A percentile compares a stretch with the other conserved stretches of the same genome.
phyloP scores from a whole-genome alignment of 2,888 invertebrate species.

The Andrena hattorfiana region DNA sequence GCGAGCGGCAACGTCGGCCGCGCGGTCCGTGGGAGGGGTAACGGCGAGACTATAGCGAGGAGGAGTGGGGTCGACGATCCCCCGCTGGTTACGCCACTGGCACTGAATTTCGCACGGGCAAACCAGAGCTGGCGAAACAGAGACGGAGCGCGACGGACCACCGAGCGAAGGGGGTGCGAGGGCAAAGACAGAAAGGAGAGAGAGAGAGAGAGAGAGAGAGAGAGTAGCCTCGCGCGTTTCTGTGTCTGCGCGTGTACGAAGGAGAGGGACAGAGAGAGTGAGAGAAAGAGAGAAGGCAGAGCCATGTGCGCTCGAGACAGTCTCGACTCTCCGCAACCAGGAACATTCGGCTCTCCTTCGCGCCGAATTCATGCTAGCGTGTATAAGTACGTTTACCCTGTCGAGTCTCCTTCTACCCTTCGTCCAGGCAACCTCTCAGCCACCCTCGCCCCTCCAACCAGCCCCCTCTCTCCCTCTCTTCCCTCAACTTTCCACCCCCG shows the following conservation, averaged over 20 bases:
- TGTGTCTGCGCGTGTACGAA: constrained; percentile 27
- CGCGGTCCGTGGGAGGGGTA: constrained; percentile 54
- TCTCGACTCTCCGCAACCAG: constrained; percentile 51
- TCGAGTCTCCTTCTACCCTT: constrained; percentile 39
- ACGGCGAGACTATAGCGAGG: constrained; percentile 50
- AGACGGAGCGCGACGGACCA: constrained; percentile 59
- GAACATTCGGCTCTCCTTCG: constrained; percentile 60
- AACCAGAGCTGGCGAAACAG: constrained; percentile 58
- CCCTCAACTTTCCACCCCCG: constrained; percentile 56
- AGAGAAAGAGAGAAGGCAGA: constrained; percentile 36
- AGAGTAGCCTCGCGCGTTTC: not conserved
- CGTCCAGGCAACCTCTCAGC: constrained; percentile 12
- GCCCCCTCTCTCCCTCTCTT: constrained; percentile 23
- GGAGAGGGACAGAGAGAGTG: constrained; percentile 21
- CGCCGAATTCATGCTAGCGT: constrained; percentile 67
- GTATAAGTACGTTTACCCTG: constrained; percentile 64
- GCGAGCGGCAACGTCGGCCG: constrained; percentile 70
- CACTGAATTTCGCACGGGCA: constrained; percentile 72
- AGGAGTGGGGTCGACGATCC: constrained; percentile 61
- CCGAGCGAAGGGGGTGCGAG: constrained; percentile 47
- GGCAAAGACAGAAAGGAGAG: constrained; percentile 10
- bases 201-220: not conserved
- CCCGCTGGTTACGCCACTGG: constrained; percentile 69
- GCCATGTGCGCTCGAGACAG: constrained; percentile 74
- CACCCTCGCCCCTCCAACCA: constrained; percentile 15